A percentile compares a stretch with the other conserved stretches of the same genome.
Conservation (phyloP, 2,888 invertebrate genomes). For the Sesia apiformis region DNA sequence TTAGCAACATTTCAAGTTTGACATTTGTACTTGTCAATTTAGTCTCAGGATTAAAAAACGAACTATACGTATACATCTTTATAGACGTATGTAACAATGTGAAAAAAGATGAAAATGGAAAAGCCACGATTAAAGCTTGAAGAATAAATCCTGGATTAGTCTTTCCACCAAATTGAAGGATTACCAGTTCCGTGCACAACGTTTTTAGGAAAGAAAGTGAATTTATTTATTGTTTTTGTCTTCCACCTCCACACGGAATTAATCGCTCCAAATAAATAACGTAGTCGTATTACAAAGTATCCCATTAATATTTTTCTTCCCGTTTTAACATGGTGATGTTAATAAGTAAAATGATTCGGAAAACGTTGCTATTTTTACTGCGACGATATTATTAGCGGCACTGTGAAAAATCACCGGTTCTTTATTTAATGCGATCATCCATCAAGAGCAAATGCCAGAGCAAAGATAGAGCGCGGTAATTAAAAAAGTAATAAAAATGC, state of each 20-base stretch:
- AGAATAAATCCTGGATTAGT: too few species aligned
- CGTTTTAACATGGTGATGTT: background rate
- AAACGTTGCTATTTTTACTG: conserved; percentile 30
- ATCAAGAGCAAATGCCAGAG: conserved; percentile 23
- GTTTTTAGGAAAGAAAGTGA: too few species aligned
- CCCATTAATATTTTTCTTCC: background rate
- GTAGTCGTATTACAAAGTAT: background rate
- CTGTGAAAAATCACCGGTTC: conserved; percentile 38
- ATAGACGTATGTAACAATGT: too few species aligned
- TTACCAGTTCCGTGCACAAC: too few species aligned
- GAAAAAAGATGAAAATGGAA: too few species aligned
- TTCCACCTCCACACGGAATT: too few species aligned
- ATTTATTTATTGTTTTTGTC: conserved; percentile 5
- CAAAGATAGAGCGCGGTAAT: conserved; percentile 19
- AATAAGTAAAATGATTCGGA: conserved; percentile 18
- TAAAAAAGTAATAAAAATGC: conserved; percentile 12
- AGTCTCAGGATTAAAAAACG: too few species aligned
- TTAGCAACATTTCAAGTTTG: too few species aligned
- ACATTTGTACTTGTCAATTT: too few species aligned
- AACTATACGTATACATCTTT: too few species aligned
- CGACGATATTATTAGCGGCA: conserved; percentile 21
- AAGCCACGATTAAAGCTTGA: too few species aligned
- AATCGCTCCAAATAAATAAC: background rate
- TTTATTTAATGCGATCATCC: conserved; percentile 41
- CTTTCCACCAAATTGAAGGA: too few species aligned